Base-by-base conservation (phyloP, 2,113 vertebrate genomes). In the Hippocampus barbouri region DNA sequence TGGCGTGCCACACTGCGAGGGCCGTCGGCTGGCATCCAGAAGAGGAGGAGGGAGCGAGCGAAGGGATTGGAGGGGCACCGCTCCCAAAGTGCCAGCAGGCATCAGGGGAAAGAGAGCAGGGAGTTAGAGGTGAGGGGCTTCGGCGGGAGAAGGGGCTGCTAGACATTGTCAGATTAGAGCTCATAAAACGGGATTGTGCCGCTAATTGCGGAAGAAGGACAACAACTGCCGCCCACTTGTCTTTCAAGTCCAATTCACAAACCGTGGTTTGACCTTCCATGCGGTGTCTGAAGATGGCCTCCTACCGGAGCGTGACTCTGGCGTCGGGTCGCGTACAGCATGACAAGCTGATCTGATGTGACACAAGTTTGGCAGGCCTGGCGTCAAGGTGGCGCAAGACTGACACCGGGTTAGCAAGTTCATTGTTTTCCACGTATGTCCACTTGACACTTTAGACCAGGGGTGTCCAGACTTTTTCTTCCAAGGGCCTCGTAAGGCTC, bases 1-100 rank as follows among this genome's bases (percentile, higher is more conserved):
- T 92, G 91, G 90, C 85, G 82, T 87, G 87, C 89, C 89, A 91
- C 89, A 88, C 89, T 91, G 89, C 85, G 88, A 91, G 89, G 89
- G 87, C 89, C 84, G 86, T 89, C 89, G 90, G 88, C 90, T 89
- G 91, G 94, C 93, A 93, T 94, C 91, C 91, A 93, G 92, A 92
- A 92, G 85, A 82, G 87, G 84, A 77, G 81, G 80, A 78, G 78
- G 78, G 78, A 69, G 76, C 53, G 68, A 38, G 78, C 23, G 68
- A 40, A 16, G 87, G 74, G 83, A 81, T 81, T 81, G 84, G 86
- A 81, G 88, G 87, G 88, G 84, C 87, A 86, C 79, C 77, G 83
- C 86, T 90, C 89, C 90, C 89, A 88, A 86, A 87, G 88, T 89
- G 90, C 87, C 89, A 91, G 90, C 90, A 92, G 91, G 92, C 90